Base-by-base conservation (phyloP, 2,113 vertebrate species). In the Melanerpes formicivorus region DNA sequence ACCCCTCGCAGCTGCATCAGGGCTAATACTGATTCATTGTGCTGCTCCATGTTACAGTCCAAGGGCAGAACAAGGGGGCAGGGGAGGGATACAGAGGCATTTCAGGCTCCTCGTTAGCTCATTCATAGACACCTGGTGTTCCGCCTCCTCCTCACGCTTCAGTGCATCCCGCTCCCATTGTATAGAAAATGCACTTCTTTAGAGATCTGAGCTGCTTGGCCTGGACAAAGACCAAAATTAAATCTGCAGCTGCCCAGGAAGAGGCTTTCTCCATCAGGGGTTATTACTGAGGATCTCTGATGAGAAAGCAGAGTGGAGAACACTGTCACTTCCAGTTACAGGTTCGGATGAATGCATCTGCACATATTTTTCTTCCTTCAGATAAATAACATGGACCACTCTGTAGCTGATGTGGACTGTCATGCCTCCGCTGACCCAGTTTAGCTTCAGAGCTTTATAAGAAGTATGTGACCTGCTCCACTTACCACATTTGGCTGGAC, bases 81-180 rank as follows among this genome's bases (percentile, higher is more conserved):
- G 6, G 62, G 81, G 64, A 80, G 80, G 37, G 84, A 52, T 73
- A 16, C 2, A 0, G 26, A 84, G n/a, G 19, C 37, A 93, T 87
- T 93, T 74, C 2, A 8, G 90, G 8, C 55, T 55, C 64, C 79
- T 90, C 11, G 1, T 91, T 90, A 81, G 93, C 64, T 94, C 90
- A 90, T 96, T 97, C 95, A 91, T 1, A 30, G 93, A 92, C 90
- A 94, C 93, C 93, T 96, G 91, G 92, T 30, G 48, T 72, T 78
- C 85, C 58, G 40, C 93, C 96, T 71, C 62, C 84, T 78, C 58
- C 88, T 91, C 75, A 86, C 8, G 90, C 96, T 93, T 92, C 79
- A 0, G 22, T 87, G 91, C 72, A 55, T 60, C 70, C 23, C 37
- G 48, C 5, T 22, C 30, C 92, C 77, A 42, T 80, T 87, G 80